Base-by-base conservation (phyloP, 2,797 vertebrate genomes). In the Leptatherina wallacei region DNA sequence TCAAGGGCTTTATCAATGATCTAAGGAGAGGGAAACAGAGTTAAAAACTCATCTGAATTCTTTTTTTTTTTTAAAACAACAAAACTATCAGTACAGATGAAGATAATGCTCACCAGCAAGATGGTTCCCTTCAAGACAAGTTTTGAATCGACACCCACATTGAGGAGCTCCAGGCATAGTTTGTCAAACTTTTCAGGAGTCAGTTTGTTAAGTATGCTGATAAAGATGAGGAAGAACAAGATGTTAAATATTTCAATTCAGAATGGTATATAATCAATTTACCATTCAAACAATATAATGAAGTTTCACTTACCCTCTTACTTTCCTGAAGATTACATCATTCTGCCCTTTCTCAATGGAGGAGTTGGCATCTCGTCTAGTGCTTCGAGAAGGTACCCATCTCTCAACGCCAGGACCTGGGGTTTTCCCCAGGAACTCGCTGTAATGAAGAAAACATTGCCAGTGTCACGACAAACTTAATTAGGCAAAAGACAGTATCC, bases 1-100 rank as follows among this genome's bases (percentile, higher is more conserved):
- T 99, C 98, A 78, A 99, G 95, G 94, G 98, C 97, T 97, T 99
- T 99, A 96, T 99, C 98, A 95, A 99, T 97, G 93, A 99, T 99
- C 98, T 99, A 33, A 54, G 47, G 18, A 38, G 2, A 38, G 33
- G 27, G 1, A 20, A 0, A 30, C 47, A n/a, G 40, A 20, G 64
- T 36, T 51, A 36, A 62, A 44, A 44, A n/a, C 8, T 2, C 11
- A 51, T 51, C 7, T 63, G 6, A n/a, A 47, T 2, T 14, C 3
- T n/a, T n/a, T n/a, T n/a, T n/a, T n/a, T n/a, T n/a, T n/a, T n/a
- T n/a, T n/a, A n/a, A n/a, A n/a, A 27, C 24, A 27, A 27, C 24
- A 29, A 44, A 20, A 35, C 3, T 0, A 18, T 4, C 1, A 44
- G 7, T 0, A 36, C 0, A 8, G 10, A 13, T 18, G 1, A 33